phyloP scores from a whole-genome alignment of 1,140 invertebrate genomes.

The Panonychus citri region DNA sequence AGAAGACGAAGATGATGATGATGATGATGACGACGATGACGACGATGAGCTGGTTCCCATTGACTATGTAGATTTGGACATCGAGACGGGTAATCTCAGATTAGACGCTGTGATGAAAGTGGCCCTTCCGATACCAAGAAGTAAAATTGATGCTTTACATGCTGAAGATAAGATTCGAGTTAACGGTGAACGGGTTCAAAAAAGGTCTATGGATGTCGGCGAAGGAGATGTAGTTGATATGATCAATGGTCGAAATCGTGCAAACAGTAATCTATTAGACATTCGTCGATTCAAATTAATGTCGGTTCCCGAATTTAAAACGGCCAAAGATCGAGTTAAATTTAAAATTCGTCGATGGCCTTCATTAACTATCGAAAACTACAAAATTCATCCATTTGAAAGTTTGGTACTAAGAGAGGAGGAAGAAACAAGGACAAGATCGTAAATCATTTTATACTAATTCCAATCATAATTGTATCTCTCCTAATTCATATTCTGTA shows the following conservation, averaged over 20 bases:
- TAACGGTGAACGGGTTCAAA: constrained; percentile 37
- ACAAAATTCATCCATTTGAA: constrained; percentile 5
- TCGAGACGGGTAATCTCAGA: background rate
- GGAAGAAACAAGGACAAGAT: background rate
- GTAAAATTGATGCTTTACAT: background rate
- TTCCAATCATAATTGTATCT: no score
- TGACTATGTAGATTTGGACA: background rate
- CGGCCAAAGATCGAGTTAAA: background rate
- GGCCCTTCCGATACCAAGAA: background rate
- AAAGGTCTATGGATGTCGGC: constrained; percentile 33
- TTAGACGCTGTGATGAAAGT: background rate
- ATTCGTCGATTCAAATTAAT: constrained; percentile 33
- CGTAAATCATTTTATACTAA: no score
- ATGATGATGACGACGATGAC: background rate
- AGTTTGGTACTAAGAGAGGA: background rate
- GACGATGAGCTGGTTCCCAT: background rate
- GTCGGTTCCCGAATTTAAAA: constrained; percentile 2
- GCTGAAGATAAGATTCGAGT: constrained; percentile 35
- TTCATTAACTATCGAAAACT: constrained; percentile 6
- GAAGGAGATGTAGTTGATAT: constrained; percentile 39
- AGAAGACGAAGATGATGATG: background rate
- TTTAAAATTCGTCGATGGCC: constrained; percentile 4
- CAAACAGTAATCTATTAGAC: constrained; percentile 33
- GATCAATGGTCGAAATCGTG: constrained; percentile 29
- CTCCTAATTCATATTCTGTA: no score